A percentile compares a stretch with the other conserved stretches of the same genome.
These are phyloP conservation scores for Dinocampus coccinellae DNA, from an alignment of 2,888 invertebrate genomes.

Conservation along the genomic window DNA sequence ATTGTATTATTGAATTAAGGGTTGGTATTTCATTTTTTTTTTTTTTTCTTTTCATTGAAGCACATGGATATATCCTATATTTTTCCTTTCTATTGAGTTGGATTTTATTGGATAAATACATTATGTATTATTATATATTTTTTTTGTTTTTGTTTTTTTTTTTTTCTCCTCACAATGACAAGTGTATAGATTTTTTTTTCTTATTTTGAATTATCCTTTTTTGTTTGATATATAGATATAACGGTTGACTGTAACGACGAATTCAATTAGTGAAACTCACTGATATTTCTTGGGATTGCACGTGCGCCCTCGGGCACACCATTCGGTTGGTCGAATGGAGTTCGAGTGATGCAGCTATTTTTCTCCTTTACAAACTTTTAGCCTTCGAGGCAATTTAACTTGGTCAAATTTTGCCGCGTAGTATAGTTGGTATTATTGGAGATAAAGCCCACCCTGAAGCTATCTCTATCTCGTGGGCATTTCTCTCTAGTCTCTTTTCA, in stretches of 20 bases:
- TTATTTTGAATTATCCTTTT: neutral
- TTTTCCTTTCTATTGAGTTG: neutral
- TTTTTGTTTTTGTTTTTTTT: too few species aligned
- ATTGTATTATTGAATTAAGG: neutral
- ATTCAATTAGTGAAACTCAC: slow-evolving; percentile 36
- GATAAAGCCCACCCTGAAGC: slow-evolving; percentile 22
- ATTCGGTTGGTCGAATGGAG: slow-evolving; percentile 33
- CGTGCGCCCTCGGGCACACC: slow-evolving; percentile 18
- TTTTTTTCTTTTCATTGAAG: neutral
- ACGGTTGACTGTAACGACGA: neutral
- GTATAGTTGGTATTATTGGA: slow-evolving; percentile 39
- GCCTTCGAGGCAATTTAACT: slow-evolving; percentile 45
- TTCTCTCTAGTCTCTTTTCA: neutral
- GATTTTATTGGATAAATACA: neutral
- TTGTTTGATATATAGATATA: too few species aligned
- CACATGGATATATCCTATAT: neutral
- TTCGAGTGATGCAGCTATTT: slow-evolving; percentile 34
- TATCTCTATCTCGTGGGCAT: slow-evolving; percentile 7
- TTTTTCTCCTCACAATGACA: neutral
- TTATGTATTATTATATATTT: too few species aligned
- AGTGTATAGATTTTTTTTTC: neutral
- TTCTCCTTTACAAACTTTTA: slow-evolving; percentile 42
- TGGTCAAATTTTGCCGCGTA: slow-evolving; percentile 36
- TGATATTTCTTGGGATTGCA: slow-evolving; percentile 12
- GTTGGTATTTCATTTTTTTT: too few species aligned